A percentile compares a stretch with the other conserved stretches of the same genome.
phyloP scores from a whole-genome alignment of 1,140 invertebrate genomes.

The Musca domestica region DNA sequence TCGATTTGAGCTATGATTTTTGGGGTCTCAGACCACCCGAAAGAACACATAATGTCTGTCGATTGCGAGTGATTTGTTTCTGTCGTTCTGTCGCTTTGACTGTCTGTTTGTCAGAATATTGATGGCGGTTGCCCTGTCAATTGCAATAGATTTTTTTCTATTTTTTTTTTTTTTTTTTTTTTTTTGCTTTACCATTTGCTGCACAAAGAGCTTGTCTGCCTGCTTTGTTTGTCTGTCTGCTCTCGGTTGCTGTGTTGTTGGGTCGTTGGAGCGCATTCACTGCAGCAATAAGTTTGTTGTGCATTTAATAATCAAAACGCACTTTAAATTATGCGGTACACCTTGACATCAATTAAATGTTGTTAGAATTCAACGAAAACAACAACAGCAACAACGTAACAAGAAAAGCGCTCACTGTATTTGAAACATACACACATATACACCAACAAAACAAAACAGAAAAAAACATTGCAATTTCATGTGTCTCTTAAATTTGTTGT shows the following conservation, averaged over 20 bases:
- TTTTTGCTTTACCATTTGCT: not conserved
- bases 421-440: no score
- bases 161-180: not conserved
- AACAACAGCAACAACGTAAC: not conserved
- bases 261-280: no score
- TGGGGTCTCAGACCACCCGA: no score
- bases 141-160: not conserved
- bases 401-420: no score
- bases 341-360: constrained; percentile 24
- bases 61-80: not conserved
- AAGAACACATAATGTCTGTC: not conserved
- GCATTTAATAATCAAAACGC: constrained; percentile 21
- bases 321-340: constrained; percentile 24
- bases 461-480: no score
- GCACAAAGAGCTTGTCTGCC: not conserved
- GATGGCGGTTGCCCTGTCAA: not conserved
- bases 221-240: not conserved
- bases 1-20: constrained; percentile 9
- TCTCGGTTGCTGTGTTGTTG: not conserved
- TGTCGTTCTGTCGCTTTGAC: not conserved
- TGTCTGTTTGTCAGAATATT: not conserved
- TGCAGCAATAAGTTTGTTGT: constrained; percentile 2
- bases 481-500: no score
- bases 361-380: constrained; percentile 1
- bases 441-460: no score